A percentile compares a stretch with the other conserved stretches of the same genome.
These are phyloP conservation scores for Brachyrhaphis roseni DNA, from an alignment of 2,797 vertebrate genomes.

Conservation along the genomic window DNA sequence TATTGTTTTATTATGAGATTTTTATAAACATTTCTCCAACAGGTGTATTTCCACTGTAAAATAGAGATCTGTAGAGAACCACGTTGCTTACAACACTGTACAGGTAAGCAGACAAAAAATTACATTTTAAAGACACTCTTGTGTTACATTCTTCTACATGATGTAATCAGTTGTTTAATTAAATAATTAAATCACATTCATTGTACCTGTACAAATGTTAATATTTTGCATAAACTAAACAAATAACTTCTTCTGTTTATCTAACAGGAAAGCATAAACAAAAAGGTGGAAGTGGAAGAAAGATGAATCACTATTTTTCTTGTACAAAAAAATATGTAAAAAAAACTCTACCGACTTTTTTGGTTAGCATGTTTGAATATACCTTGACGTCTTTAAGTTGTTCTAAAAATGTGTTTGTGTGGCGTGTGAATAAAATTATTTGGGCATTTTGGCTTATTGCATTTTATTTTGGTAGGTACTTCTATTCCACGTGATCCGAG, in stretches of 20 bases:
- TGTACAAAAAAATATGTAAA: background rate
- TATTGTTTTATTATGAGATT: background rate
- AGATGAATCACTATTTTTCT: background rate
- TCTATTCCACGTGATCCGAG: slow-evolving; percentile 36
- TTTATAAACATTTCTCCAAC: background rate
- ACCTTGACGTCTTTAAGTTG: background rate
- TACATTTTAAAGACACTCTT: background rate
- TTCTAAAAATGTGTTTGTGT: background rate
- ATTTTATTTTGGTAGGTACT: slow-evolving; percentile 35
- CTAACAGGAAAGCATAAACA: slow-evolving; percentile 30
- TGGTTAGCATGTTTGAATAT: background rate
- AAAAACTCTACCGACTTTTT: too few species aligned
- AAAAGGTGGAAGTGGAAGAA: too few species aligned
- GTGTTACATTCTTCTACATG: background rate
- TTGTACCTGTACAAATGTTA: background rate
- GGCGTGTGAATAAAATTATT: background rate
- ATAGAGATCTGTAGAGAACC: slow-evolving; percentile 61
- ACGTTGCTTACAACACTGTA: slow-evolving; percentile 57
- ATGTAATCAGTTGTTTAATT: background rate
- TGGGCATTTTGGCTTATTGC: background rate
- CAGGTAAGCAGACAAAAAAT: background rate
- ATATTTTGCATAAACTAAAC: background rate
- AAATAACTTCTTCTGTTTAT: background rate
- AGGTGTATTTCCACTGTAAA: slow-evolving; percentile 70
- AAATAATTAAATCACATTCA: too few species aligned